Conservation (phyloP, 2,113 vertebrate species). For the Cyanoliseus patagonus region DNA sequence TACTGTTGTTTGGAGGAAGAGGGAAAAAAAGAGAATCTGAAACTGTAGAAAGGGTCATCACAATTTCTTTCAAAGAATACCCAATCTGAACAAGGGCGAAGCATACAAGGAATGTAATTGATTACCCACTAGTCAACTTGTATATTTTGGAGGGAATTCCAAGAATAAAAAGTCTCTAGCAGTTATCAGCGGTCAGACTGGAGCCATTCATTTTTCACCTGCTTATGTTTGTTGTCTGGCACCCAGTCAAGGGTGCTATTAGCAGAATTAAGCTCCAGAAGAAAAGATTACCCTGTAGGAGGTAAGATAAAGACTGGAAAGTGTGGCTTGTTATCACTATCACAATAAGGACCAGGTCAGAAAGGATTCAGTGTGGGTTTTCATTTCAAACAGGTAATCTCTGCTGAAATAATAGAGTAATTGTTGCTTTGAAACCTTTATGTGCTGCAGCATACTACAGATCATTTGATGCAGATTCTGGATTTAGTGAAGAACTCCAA, state of each 20-base stretch:
- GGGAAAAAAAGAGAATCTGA: not conserved
- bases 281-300: conserved; percentile 74
- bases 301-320: conserved; percentile 76
- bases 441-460: conserved; percentile 48
- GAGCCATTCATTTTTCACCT: conserved; percentile 79
- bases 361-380: conserved; percentile 71
- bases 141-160: conserved; percentile 69
- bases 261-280: conserved; percentile 78
- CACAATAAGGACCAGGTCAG: conserved; percentile 73
- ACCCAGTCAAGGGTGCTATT: conserved; percentile 80
- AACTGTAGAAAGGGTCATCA: conserved; percentile 51
- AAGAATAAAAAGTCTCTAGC: conserved; percentile 67
- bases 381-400: conserved; percentile 75
- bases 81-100: not conserved
- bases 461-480: conserved; percentile 59
- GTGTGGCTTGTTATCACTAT: conserved; percentile 77
- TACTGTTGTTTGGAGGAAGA: conserved; percentile 30
- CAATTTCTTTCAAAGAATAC: conserved; percentile 30
- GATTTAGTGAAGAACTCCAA: conserved; percentile 37
- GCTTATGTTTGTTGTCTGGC: conserved; percentile 78
- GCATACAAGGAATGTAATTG: conserved; percentile 35
- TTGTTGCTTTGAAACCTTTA: conserved; percentile 70
- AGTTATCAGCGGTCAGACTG: conserved; percentile 73
- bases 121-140: conserved; percentile 53
- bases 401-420: conserved; percentile 72